These are phyloP conservation scores for Ips typographus DNA, from an alignment of 1,140 invertebrate species.

Conservation along the genomic window DNA sequence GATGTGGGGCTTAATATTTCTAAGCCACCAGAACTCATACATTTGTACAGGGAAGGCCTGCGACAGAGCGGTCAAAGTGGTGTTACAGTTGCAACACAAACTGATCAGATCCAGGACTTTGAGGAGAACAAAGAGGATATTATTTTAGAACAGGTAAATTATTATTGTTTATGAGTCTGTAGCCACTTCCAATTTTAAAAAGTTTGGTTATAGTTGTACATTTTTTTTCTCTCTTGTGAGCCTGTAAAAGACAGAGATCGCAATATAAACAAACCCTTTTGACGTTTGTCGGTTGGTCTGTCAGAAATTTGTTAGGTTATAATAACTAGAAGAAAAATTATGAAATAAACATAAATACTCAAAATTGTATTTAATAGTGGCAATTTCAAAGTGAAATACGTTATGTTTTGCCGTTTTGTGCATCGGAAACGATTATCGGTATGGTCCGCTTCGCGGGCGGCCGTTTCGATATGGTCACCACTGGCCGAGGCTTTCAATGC, in stretches of 20 bases:
- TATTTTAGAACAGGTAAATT: slow-evolving; percentile 48
- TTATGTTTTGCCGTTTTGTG: slow-evolving; percentile 22
- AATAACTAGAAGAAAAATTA: too few relatives aligned
- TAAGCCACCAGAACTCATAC: slow-evolving; percentile 74
- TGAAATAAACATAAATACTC: neutral
- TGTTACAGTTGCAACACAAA: slow-evolving; percentile 51
- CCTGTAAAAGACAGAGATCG: too few relatives aligned
- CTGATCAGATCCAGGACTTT: slow-evolving; percentile 42
- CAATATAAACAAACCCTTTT: too few relatives aligned
- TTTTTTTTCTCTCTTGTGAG: too few relatives aligned
- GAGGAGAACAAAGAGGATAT: slow-evolving; percentile 53
- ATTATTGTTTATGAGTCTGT: neutral
- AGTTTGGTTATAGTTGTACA: neutral
- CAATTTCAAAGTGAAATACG: neutral
- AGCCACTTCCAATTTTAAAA: neutral
- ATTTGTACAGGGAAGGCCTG: slow-evolving; percentile 73
- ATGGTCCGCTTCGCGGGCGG: slow-evolving; percentile 5
- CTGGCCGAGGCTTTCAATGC: slow-evolving; percentile 39
- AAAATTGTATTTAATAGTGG: neutral
- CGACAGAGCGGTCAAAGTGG: slow-evolving; percentile 54
- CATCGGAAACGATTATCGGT: neutral
- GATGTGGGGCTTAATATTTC: slow-evolving; percentile 87
- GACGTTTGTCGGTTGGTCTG: too few relatives aligned
- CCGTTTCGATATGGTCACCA: slow-evolving; percentile 40
- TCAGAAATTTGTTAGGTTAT: too few relatives aligned